Percentiles rank a stretch among this genome's conserved stretches.
Evolutionary conservation across 2,797 vertebrate species (phyloP).

Genomic region (Martes flavigula): DNA sequence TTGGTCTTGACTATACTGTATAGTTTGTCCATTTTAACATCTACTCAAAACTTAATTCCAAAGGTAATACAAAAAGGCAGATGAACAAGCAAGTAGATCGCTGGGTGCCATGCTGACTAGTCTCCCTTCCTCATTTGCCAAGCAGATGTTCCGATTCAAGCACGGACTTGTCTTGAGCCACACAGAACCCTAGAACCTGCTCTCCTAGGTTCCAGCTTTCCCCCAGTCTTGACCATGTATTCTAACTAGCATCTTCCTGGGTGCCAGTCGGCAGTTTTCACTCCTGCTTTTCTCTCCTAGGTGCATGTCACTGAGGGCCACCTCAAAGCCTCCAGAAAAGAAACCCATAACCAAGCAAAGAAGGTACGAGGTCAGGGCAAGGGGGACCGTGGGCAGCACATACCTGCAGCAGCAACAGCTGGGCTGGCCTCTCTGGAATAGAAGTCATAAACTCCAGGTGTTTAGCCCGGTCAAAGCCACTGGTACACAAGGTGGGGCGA

Average conservation of each 20-base stretch:
- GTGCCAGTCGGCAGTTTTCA: not conserved
- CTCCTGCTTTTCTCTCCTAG: not conserved
- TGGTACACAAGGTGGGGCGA: slow-evolving; percentile 92
- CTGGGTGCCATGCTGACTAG: not conserved
- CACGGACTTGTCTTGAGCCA: not conserved
- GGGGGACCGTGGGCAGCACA: not conserved
- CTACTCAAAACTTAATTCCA: not conserved
- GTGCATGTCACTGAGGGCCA: not conserved
- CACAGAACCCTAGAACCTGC: not conserved
- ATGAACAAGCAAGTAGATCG: not conserved
- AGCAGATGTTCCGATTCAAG: not conserved
- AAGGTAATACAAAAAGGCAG: not conserved
- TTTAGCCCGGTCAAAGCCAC: slow-evolving; percentile 87
- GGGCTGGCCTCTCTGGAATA: slow-evolving; percentile 95
- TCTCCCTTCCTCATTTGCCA: not conserved
- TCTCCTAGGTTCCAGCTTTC: not conserved
- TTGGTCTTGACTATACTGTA: not conserved
- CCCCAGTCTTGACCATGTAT: fast-evolving
- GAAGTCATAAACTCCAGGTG: slow-evolving; percentile 95
- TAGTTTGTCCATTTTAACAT: not conserved
- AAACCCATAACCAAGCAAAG: not conserved
- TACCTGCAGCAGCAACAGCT: slow-evolving; percentile 96
- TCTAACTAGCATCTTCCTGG: not conserved
- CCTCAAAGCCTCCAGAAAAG: not conserved
- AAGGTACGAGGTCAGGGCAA: fast-evolving